Percentiles rank a stretch among this genome's conserved stretches.
Evolutionary conservation across 2,888 invertebrate species (phyloP).

Genomic region (Protodeltote pygarga): DNA sequence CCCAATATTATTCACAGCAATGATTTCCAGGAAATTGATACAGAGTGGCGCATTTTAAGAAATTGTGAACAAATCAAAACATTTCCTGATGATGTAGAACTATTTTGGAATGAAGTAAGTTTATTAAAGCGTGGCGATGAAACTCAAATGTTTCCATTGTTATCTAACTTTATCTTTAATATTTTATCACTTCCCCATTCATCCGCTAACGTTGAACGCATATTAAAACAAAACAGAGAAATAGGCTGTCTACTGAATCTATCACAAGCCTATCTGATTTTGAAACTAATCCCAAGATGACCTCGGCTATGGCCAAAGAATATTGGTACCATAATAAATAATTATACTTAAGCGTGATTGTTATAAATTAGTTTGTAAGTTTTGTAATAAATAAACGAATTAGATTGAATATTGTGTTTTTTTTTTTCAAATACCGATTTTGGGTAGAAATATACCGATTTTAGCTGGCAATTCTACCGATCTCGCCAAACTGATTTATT

Average conservation of each 20-base stretch:
- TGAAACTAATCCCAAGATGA: constrained; percentile 3
- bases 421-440: constrained; percentile 18
- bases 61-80: constrained; percentile 18
- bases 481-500: too few relatives aligned
- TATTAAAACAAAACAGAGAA: constrained; percentile 14
- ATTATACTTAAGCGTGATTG: background rate
- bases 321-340: constrained; percentile 9
- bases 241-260: constrained; percentile 11
- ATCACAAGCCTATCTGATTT: constrained; percentile 4
- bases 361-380: background rate
- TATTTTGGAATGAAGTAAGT: constrained; percentile 27
- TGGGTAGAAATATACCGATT: constrained; percentile 9
- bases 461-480: too few relatives aligned
- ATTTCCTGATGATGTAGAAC: constrained; percentile 24
- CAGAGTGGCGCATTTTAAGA: constrained; percentile 17
- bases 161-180: constrained; percentile 17
- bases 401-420: constrained; percentile 1
- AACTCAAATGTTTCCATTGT: constrained; percentile 23
- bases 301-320: constrained; percentile 11
- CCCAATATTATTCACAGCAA: constrained; percentile 19
- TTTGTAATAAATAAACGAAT: background rate
- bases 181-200: constrained; percentile 26
- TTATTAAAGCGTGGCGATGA: constrained; percentile 22
- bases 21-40: constrained; percentile 23
- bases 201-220: constrained; percentile 21